These are phyloP conservation scores for Iselma pallidipennis DNA, from an alignment of 2,888 invertebrate species.

Conservation along the genomic window DNA sequence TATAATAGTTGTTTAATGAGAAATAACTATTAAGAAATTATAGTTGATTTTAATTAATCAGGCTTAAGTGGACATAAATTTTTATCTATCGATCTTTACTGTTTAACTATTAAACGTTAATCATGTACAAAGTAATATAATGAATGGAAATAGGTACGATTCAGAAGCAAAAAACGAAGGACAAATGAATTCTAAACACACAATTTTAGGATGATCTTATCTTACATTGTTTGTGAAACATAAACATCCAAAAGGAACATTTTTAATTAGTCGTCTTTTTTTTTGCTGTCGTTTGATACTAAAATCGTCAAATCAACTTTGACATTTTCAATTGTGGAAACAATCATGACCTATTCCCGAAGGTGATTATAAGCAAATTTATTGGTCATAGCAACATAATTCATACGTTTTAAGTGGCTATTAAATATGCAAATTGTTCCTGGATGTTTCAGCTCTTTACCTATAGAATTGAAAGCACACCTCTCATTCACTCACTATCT, in stretches of 20 bases:
- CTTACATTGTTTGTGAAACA: constrained; percentile 5
- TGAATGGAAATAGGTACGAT: too few species aligned
- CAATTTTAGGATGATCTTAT: background rate
- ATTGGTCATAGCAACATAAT: constrained; percentile 15
- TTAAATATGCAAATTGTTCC: constrained; percentile 24
- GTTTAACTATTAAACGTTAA: too few species aligned
- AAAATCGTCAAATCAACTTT: constrained; percentile 2
- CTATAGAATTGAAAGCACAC: background rate
- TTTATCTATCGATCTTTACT: too few species aligned
- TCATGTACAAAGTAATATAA: too few species aligned
- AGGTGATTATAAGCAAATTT: constrained; percentile 16
- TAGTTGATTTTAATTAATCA: background rate
- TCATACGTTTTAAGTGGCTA: constrained; percentile 16
- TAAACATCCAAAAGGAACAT: constrained; percentile 8
- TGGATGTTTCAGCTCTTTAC: background rate
- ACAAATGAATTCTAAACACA: too few species aligned
- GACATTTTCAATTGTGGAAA: constrained; percentile 7
- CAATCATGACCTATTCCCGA: constrained; percentile 18
- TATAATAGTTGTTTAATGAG: too few species aligned
- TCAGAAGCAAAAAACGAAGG: too few species aligned
- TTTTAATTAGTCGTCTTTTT: constrained; percentile 6
- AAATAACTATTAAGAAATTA: background rate
- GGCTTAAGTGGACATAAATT: too few species aligned
- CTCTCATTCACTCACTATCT: background rate
- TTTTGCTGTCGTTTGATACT: background rate